Evolutionary conservation across 2,113 vertebrate species (phyloP).

Genomic region (Protobothrops mucrosquamatus): DNA sequence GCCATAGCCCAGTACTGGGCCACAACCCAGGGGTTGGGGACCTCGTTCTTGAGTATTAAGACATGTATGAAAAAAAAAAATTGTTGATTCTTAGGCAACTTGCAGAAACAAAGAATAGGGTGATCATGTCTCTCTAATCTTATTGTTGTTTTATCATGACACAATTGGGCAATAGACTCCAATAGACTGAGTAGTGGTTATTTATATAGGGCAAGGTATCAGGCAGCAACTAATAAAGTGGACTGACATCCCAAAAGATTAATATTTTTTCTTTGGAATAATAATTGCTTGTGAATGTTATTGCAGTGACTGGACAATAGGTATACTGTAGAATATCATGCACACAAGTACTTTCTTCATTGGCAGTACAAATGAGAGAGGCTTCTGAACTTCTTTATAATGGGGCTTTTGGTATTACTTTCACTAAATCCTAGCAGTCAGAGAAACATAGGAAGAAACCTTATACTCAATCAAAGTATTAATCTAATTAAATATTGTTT

Average conservation of each 20-base stretch:
- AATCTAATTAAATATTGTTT: background rate
- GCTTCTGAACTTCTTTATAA: background rate
- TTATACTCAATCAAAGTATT: background rate
- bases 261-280: background rate
- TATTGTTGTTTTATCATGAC: background rate
- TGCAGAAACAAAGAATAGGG: background rate
- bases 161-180: background rate
- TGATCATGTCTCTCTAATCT: background rate
- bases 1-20: too few relatives aligned
- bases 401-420: background rate
- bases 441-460: background rate
- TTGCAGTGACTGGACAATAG: background rate
- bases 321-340: background rate
- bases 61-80: background rate
- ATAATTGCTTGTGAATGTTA: background rate
- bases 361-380: background rate
- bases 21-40: too few relatives aligned
- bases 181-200: background rate
- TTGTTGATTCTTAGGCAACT: background rate
- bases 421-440: background rate
- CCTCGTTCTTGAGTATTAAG: background rate
- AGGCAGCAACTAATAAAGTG: background rate
- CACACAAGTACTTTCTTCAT: background rate
- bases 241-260: background rate
- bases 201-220: conserved; percentile 4